Base-by-base conservation (phyloP, 2,113 vertebrate genomes). In the Raphicerus campestris region DNA sequence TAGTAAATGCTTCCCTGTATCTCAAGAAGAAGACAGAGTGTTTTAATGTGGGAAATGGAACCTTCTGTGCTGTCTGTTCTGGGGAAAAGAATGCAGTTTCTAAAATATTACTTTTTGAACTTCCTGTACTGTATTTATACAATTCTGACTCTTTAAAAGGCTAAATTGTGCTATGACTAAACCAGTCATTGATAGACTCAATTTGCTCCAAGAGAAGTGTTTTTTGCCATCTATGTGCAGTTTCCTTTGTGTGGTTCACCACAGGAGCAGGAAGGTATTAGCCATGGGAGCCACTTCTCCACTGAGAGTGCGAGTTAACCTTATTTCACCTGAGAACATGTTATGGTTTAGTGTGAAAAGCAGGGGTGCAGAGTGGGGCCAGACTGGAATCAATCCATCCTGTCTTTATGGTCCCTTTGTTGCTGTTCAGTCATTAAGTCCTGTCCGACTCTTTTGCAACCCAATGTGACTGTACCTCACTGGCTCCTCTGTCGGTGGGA, bases 21-120 rank as follows among this genome's bases (percentile, higher is more conserved):
- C 95, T 93, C 96, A 93, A 90, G 94, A 92, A 98, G 88, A 97
- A 97, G 97, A 98, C 97, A 92, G 95, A 98, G 89, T 98, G 97
- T 97, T 98, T 98, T 98, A 98, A 98, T 93, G 98, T 98, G 98
- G 98, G 98, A 98, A 98, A 98, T 97, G 84, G 97, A 97, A 97
- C 95, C 95, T 98, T 98, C 93, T 97, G 97, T 97, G 93, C 97
- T 97, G 97, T 97, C 97, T 97, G 97, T 93, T 97, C 93, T 85
- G 89, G 80, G 91, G 95, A 97, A 97, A 98, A 97, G 97, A 98
- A 98, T 98, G 98, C 45, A 87, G 93, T 97, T 97, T 97, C 93
- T 97, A 98, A 98, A 98, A 98, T 98, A 98, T 97, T 97, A 95
- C 98, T 98, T 98, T 97, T 96, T 97, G 97, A 97, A 98, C 97